Evolutionary conservation across 2,888 invertebrate species (phyloP).

Genomic region (Mechanitis mazaeus): DNA sequence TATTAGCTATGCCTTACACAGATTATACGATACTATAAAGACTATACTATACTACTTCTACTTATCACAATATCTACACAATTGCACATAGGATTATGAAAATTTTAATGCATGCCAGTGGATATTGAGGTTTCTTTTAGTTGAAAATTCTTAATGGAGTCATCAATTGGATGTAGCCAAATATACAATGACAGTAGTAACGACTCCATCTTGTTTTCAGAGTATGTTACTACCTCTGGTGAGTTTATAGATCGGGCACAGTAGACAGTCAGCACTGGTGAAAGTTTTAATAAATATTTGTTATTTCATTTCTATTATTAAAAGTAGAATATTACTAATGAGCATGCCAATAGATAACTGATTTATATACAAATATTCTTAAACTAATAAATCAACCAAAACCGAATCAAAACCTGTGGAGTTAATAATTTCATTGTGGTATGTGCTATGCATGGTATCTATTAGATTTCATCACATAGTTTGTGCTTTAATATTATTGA

Average conservation of each 20-base stretch:
- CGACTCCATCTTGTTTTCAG: conserved; percentile 76
- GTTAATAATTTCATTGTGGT: too few relatives aligned
- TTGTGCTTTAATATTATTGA: too few relatives aligned
- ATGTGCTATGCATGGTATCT: too few relatives aligned
- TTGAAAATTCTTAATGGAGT: conserved; percentile 67
- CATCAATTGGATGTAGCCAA: conserved; percentile 62
- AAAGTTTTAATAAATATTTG: conserved; percentile 27
- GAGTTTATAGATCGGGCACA: conserved; percentile 66
- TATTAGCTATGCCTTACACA: too few relatives aligned
- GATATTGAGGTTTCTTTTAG: conserved; percentile 28
- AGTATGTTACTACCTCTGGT: conserved; percentile 76
- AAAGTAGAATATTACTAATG: conserved; percentile 38
- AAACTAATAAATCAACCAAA: neutral
- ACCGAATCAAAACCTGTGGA: too few relatives aligned
- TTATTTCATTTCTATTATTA: conserved; percentile 30
- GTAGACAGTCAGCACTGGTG: conserved; percentile 43
- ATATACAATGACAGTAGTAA: conserved; percentile 61
- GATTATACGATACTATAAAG: neutral
- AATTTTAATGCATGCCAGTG: conserved; percentile 29
- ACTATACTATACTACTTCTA: neutral
- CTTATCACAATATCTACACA: too few relatives aligned
- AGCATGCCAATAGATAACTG: conserved; percentile 33
- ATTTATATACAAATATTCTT: conserved; percentile 9
- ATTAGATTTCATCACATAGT: too few relatives aligned
- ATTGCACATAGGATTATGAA: conserved; percentile 23